These are phyloP conservation scores for Dermatemys mawii DNA, from an alignment of 2,113 vertebrate species.

Conservation along the genomic window DNA sequence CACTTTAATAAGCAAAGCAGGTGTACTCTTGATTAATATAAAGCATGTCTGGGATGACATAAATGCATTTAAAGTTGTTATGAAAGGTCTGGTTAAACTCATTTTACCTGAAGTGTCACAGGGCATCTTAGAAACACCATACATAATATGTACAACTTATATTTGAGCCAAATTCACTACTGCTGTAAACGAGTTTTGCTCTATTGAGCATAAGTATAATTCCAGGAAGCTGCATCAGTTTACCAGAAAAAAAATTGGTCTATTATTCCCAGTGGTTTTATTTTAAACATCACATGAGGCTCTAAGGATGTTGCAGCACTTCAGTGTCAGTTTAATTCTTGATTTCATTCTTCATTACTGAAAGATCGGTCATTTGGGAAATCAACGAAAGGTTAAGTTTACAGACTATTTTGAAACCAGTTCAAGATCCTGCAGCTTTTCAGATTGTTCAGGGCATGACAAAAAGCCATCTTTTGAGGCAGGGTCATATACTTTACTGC, in stretches of 20 bases:
- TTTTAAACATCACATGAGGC: not conserved
- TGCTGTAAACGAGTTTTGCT: not conserved
- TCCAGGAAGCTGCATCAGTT: not conserved
- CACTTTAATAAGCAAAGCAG: slow-evolving; percentile 25
- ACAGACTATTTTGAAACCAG: not conserved
- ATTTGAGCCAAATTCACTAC: not conserved
- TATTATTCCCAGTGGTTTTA: not conserved
- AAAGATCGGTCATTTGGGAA: not conserved
- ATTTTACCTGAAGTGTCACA: slow-evolving; percentile 18
- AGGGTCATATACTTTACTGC: not conserved
- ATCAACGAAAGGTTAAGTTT: not conserved
- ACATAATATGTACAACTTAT: slow-evolving; percentile 8
- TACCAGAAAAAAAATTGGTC: not conserved
- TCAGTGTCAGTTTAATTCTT: not conserved
- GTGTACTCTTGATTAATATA: not conserved
- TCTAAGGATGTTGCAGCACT: not conserved
- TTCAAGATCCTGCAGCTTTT: not conserved
- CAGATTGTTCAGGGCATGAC: not conserved
- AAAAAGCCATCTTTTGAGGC: not conserved
- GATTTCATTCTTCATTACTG: not conserved
- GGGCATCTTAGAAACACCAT: slow-evolving; percentile 1
- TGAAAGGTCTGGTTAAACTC: slow-evolving; percentile 22
- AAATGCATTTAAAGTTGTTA: slow-evolving; percentile 18
- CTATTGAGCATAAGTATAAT: not conserved
- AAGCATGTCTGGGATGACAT: not conserved